A percentile compares a stretch with the other conserved stretches of the same genome.
Conservation (phyloP, 2,888 invertebrate species). For the Meloe dianella region DNA sequence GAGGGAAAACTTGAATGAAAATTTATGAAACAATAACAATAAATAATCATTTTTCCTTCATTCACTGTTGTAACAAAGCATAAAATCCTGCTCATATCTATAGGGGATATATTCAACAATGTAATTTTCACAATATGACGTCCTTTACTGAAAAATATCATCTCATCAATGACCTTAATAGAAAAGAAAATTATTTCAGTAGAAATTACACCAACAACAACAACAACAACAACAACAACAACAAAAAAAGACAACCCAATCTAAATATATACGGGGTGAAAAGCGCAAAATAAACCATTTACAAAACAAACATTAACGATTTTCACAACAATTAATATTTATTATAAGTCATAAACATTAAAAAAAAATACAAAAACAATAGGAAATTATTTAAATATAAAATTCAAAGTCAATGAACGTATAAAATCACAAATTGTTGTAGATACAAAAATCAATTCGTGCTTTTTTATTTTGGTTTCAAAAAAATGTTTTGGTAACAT, state of each 20-base stretch:
- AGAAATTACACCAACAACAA: neutral
- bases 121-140: slow-evolving; percentile 9
- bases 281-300: neutral
- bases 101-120: slow-evolving; percentile 28
- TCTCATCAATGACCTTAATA: neutral
- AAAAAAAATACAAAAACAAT: neutral
- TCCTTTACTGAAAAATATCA: slow-evolving; percentile 1
- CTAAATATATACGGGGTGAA: no score
- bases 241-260: no score
- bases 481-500: neutral
- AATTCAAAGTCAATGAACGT: neutral
- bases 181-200: neutral
- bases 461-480: neutral
- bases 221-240: neutral
- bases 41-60: neutral
- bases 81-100: slow-evolving; percentile 39
- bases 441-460: neutral
- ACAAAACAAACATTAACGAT: neutral
- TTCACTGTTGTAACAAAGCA: slow-evolving; percentile 34
- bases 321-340: slow-evolving; percentile 1
- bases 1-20: neutral
- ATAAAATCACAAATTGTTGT: neutral
- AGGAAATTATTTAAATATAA: neutral
- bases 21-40: neutral
- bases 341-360: neutral